phyloP scores from a whole-genome alignment of 1,140 invertebrate species.

The Galleria mellonella region DNA sequence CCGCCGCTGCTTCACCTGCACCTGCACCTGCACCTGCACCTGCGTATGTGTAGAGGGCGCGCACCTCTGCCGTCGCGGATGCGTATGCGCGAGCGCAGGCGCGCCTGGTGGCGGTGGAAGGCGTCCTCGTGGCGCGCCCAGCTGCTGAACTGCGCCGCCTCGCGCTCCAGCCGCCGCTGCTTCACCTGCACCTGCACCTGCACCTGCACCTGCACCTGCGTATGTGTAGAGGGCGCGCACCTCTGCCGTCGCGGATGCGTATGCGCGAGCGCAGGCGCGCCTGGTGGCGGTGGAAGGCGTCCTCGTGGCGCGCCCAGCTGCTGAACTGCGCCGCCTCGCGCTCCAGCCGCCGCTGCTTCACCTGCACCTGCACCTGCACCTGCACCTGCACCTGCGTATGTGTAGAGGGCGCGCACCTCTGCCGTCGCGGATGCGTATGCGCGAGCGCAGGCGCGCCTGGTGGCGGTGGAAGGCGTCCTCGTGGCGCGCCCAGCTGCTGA shows the following conservation, averaged over 20 bases:
- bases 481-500: conserved; percentile 94
- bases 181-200: conserved; percentile 88
- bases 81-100: conserved; percentile 92
- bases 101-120: conserved; percentile 93
- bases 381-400: too few relatives aligned
- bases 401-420: conserved; percentile 59
- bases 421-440: conserved; percentile 96
- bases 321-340: conserved; percentile 93
- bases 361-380: conserved; percentile 80
- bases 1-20: conserved; percentile 89
- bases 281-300: conserved; percentile 89
- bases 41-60: too few relatives aligned
- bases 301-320: conserved; percentile 92
- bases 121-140: conserved; percentile 97
- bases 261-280: conserved; percentile 93
- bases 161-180: conserved; percentile 92
- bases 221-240: conserved; percentile 19
- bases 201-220: too few relatives aligned
- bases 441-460: conserved; percentile 91
- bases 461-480: conserved; percentile 96
- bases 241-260: conserved; percentile 93
- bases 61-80: conserved; percentile 91
- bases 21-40: too few relatives aligned
- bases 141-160: conserved; percentile 94
- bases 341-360: conserved; percentile 92